These are phyloP conservation scores for Alentia gelatinosa DNA, from an alignment of 2,888 invertebrate species.

Conservation along the genomic window DNA sequence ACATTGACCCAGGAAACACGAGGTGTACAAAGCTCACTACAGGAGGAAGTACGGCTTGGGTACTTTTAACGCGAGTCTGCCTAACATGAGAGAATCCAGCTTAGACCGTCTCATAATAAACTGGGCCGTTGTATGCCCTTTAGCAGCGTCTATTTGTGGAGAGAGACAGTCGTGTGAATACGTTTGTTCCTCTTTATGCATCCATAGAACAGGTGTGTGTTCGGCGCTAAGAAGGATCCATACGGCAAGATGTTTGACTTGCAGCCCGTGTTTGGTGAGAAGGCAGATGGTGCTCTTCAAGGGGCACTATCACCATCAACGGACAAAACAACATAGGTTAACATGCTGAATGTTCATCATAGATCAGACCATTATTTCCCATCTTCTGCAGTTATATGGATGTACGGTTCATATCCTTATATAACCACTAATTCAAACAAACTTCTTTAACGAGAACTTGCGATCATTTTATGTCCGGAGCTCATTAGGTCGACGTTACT, in stretches of 20 bases:
- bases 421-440: no score
- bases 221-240: neutral
- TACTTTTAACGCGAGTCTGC: neutral
- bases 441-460: no score
- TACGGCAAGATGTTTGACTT: neutral
- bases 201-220: neutral
- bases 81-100: neutral
- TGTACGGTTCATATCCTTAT: no score
- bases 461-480: no score
- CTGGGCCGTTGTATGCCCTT: neutral
- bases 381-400: no score
- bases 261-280: no score
- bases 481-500: no score
- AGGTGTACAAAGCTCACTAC: neutral
- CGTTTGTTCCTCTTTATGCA: neutral
- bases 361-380: no score
- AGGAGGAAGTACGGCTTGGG: neutral
- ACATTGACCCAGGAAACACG: conserved; percentile 2
- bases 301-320: no score
- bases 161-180: neutral
- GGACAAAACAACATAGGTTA: no score
- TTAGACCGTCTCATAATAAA: neutral
- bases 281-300: no score
- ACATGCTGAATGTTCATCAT: no score
- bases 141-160: neutral